Evolutionary conservation across 2,888 invertebrate genomes (phyloP).

Genomic region (Ellobium chinense): DNA sequence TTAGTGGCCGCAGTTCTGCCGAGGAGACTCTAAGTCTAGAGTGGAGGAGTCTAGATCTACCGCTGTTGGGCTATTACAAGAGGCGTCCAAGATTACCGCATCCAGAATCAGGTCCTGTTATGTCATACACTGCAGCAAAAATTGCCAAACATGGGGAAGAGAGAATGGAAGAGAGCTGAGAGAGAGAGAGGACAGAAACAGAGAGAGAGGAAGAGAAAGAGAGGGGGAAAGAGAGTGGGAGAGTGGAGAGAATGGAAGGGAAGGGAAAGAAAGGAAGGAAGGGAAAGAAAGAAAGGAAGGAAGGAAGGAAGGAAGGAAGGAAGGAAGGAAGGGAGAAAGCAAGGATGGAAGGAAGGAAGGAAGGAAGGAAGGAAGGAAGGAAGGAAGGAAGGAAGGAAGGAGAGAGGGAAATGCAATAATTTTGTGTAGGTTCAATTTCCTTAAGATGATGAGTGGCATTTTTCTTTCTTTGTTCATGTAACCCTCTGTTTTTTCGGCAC

Average conservation of each 20-base stretch:
- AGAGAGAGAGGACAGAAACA: conserved; percentile 26
- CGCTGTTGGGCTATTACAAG: no score
- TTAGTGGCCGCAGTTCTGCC: no score
- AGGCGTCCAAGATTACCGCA: no score
- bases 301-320: conserved; percentile 14
- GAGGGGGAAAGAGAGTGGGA: neutral
- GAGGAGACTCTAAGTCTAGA: no score
- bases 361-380: neutral
- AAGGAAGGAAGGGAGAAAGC: neutral
- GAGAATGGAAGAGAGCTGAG: conserved; percentile 1
- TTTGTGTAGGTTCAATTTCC: no score
- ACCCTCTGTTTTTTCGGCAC: no score
- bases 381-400: neutral
- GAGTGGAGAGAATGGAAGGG: neutral
- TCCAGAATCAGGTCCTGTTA: no score
- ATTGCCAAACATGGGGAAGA: neutral
- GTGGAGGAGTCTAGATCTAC: no score
- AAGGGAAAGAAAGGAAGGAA: conserved; percentile 2
- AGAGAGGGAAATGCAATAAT: no score
- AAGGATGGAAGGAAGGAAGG: neutral
- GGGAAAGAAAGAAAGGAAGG: conserved; percentile 20
- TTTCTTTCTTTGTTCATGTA: no score
- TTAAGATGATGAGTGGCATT: no score
- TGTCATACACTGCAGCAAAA: no score
- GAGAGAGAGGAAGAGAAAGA: conserved; percentile 5